Base-by-base conservation (phyloP, 2,888 invertebrate species). In the Barypeithes pellucidus region DNA sequence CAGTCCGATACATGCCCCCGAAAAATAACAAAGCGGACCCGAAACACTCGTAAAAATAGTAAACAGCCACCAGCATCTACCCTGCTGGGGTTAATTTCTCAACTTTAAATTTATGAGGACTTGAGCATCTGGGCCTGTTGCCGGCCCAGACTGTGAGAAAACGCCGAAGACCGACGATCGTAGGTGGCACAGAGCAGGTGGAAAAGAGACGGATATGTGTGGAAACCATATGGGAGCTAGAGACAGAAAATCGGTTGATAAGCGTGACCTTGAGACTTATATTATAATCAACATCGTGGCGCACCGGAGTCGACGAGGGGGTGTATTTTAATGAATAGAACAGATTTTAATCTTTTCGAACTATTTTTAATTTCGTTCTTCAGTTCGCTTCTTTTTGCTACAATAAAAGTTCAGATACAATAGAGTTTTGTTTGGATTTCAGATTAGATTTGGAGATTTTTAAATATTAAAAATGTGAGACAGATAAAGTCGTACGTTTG, bases 241-340 rank as follows among this genome's bases (percentile, higher is more conserved):
- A 76, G 79, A 77, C 67, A 77, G 74, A 77, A 78, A 78, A 75
- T 79, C 67, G 77, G 79, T 76, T 76, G 77, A 73, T 74, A 68
- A 59, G 36, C 68, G 68, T 59, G 78, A 75, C 79, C 79, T 79
- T 79, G 79, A 75, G 75, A 78, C 73, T 75, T 77, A 77, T 52
- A 70, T 66, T 73, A 69, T 69, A 60, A 78, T 78, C 75, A 75
- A 68, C 67, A 22, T 68, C 72, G 73, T 73, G 76, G 73, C 72
- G 76, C 68, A 63, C 67, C 63, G 36, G 29, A 63, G 59, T 62
- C 57, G 67, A 66, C 72, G 62, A 59, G 71, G 61, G 73, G 65
- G 72, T 60, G 79, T 76, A 76, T 76, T 74, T 76, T 78, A 79
- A 79, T 79, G 79, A 78, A 77, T 78, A 77, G 76, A 73, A 73